Evolutionary conservation across 2,888 invertebrate species (phyloP).

Genomic region (Rhopalosiphum nymphaeae): DNA sequence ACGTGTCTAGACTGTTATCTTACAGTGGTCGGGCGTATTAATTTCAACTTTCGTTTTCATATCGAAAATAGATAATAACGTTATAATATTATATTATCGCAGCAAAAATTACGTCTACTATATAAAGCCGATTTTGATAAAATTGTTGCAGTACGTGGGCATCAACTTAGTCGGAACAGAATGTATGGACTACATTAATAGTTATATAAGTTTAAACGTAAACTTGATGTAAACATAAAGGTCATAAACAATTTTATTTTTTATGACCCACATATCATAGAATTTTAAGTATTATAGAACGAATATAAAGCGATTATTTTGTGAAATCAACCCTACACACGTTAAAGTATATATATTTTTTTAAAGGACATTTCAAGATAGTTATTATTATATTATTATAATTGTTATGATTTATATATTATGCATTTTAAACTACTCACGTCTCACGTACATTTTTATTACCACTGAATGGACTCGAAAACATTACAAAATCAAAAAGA

Average conservation of each 20-base stretch:
- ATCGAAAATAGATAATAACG: conserved; percentile 34
- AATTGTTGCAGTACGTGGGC: neutral
- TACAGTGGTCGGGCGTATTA: conserved; percentile 29
- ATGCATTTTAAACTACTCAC: neutral
- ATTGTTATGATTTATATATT: neutral
- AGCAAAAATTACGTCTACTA: neutral
- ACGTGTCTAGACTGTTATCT: conserved; percentile 51
- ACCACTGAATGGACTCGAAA: neutral
- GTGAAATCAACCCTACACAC: neutral
- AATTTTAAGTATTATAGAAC: neutral
- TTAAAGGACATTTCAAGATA: neutral
- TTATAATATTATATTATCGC: neutral
- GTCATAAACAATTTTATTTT: neutral
- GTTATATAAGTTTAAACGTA: neutral
- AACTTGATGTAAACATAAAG: neutral
- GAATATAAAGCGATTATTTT: neutral
- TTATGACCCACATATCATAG: neutral
- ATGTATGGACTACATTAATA: neutral
- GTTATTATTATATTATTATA: neutral
- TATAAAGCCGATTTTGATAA: neutral
- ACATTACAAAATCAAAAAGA: neutral
- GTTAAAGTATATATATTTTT: neutral
- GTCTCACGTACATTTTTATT: neutral
- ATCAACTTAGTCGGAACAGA: neutral
- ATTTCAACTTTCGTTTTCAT: conserved; percentile 52